These are phyloP conservation scores for Paraescarpia echinospica DNA, from an alignment of 1,140 invertebrate genomes.

Conservation along the genomic window DNA sequence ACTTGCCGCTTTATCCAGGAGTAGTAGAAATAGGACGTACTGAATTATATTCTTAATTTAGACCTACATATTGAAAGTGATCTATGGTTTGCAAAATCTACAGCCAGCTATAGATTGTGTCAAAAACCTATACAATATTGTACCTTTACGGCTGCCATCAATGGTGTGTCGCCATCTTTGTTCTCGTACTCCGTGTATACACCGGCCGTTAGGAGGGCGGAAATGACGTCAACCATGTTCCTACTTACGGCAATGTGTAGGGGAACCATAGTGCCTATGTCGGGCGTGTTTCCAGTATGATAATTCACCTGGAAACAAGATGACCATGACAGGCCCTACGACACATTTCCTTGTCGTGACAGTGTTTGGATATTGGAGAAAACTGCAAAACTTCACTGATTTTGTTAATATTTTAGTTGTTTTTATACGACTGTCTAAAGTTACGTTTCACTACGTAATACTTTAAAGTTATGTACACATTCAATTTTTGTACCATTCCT, in stretches of 20 bases:
- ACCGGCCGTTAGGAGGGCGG: background rate
- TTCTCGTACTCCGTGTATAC: background rate
- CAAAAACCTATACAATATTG: background rate
- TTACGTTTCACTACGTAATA: no score
- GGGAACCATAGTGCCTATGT: background rate
- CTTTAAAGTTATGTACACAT: no score
- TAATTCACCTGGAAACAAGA: background rate
- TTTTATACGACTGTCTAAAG: no score
- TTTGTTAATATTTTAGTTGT: no score
- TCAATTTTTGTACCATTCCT: background rate
- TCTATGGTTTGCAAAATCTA: no score
- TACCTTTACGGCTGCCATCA: background rate
- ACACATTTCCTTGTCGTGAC: no score
- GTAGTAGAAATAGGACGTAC: no score
- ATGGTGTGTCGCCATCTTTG: background rate
- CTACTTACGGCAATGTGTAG: background rate
- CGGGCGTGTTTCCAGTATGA: background rate
- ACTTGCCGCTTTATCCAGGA: no score
- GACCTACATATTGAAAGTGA: no score
- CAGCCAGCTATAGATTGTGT: background rate
- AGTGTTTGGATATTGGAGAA: background rate
- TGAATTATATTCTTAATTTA: no score
- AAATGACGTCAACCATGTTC: background rate
- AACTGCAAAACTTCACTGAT: no score
- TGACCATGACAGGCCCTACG: background rate